A percentile compares a stretch with the other conserved stretches of the same genome.
Evolutionary conservation across 2,113 vertebrate species (phyloP).

Genomic region (Leiothrix lutea): DNA sequence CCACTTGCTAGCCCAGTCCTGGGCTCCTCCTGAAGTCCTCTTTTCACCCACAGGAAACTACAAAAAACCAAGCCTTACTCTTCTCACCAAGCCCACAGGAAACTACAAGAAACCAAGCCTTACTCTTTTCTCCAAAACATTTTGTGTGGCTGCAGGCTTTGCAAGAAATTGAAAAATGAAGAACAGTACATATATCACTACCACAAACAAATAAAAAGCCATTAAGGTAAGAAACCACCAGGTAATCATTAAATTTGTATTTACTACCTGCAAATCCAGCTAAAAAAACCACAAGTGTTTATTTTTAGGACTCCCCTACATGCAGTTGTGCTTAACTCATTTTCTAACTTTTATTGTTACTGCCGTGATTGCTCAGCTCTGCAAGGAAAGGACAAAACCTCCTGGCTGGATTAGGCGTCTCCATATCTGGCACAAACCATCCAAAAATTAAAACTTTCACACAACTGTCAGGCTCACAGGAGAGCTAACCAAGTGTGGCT

Average conservation of each 20-base stretch:
- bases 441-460: not conserved
- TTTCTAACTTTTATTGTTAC: not conserved
- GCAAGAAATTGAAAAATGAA: not conserved
- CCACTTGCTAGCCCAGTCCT: too few species aligned
- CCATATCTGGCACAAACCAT: not conserved
- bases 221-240: not conserved
- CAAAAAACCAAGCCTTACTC: not conserved
- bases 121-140: not conserved
- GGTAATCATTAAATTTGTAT: not conserved
- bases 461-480: not conserved
- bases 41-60: not conserved
- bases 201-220: not conserved
- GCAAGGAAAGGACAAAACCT: not conserved
- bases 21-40: too few species aligned
- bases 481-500: not conserved
- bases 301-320: not conserved
- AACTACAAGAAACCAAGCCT: not conserved
- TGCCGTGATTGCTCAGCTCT: not conserved
- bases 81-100: not conserved
- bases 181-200: not conserved
- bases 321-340: not conserved
- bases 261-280: not conserved
- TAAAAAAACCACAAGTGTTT: not conserved
- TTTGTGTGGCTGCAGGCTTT: not conserved
- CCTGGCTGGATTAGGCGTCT: not conserved